Conservation (phyloP, 2,797 vertebrate species). For the Crocodylus rhombifer region DNA sequence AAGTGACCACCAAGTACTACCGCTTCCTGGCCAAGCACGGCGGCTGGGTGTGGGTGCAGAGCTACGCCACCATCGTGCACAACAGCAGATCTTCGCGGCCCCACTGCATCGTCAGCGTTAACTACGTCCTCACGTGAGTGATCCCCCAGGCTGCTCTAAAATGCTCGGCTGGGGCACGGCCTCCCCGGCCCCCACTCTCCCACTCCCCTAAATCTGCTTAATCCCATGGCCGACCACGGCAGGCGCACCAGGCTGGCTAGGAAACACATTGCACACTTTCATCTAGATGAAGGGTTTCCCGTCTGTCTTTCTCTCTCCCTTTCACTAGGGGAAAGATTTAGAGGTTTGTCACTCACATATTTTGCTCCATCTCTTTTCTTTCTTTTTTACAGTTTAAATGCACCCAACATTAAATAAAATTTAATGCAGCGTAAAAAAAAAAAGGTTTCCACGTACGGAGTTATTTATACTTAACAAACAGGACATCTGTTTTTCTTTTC, state of each 20-base stretch:
- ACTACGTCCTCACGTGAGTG: conserved; percentile 99
- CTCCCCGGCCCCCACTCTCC: fast-evolving
- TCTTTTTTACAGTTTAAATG: conserved; percentile 50
- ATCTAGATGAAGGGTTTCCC: conserved; percentile 66
- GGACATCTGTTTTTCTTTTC: conserved; percentile 89
- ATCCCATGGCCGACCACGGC: neutral
- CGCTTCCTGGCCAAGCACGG: conserved; percentile 95
- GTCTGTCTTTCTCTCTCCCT: conserved; percentile 45
- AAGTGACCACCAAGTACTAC: conserved; percentile 98
- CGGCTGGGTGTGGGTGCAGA: conserved; percentile 99
- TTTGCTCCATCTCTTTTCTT: conserved; percentile 39
- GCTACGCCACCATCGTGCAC: conserved; percentile 97
- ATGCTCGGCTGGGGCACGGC: neutral
- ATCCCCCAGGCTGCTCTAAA: neutral
- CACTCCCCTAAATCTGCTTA: neutral
- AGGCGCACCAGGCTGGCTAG: conserved; percentile 36
- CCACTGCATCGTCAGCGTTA: conserved; percentile 98
- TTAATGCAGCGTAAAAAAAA: conserved; percentile 69
- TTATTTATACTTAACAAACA: conserved; percentile 83
- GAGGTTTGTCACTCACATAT: conserved; percentile 60
- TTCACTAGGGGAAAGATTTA: conserved; percentile 70
- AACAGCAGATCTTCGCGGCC: conserved; percentile 97
- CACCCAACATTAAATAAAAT: conserved; percentile 79
- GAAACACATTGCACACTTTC: conserved; percentile 53
- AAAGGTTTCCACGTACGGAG: conserved; percentile 68